Evolutionary conservation across 2,797 vertebrate species (phyloP), one percentile per base, ranked within the genome.

Genomic region (Smutsia temminckii): DNA sequence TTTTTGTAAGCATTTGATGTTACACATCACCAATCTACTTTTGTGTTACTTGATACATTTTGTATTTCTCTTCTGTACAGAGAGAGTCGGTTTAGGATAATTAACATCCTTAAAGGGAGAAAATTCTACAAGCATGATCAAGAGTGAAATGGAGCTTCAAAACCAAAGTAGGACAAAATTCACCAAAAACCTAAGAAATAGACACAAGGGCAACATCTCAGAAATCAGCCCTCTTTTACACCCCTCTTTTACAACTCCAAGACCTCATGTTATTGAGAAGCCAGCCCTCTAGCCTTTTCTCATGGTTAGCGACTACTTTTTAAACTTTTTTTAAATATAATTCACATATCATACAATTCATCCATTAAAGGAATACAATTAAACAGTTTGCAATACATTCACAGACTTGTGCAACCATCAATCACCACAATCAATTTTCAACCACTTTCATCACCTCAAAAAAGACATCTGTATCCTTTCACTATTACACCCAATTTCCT

Each of bases 11-110:
- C 40, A 69, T 89, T 81, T 91, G 68, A 51, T 85, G 32, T 57
- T 94, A 40, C 42, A 57, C 17, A 63, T 84, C 83, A 83, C 69
- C 49, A 69, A 46, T 61, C 32, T 93, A 32, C 32, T 80, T 94
- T 85, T 77, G 11, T 91, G 29, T 85, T 83, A 79, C 16, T 81
- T 84, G 66, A 75, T 94, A 55, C 14, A 46, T 93, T 95, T 77
- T 89, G 92, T 91, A 42, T 94, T 95, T 94, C 69, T 86, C 61
- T 90, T 94, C 66, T 80, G 37, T 78, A 69, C 69, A 51, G 34
- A 95, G 37, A 95, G 51, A 89, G 18, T 16, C 72, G 79, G 78
- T 93, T 91, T n/a, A 69, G 32, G 32, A 78, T 94, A 91, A 89
- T 68, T 83, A 95, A 91, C 92, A 85, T 66, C 34, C 29, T 66